Conservation (phyloP, 2,888 invertebrate species). For the Tenthredo scrophulariae region DNA sequence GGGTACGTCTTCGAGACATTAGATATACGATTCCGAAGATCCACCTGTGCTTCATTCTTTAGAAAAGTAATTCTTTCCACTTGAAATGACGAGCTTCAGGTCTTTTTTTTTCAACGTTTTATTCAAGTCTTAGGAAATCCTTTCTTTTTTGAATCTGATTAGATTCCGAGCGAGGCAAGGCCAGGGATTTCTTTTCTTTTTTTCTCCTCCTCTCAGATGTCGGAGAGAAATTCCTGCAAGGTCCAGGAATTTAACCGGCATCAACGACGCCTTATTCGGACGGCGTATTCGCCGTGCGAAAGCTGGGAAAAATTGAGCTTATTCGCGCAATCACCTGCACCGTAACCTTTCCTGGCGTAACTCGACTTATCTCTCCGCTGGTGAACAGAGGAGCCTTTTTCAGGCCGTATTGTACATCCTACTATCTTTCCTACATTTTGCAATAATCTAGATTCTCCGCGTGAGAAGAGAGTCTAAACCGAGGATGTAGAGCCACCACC, state of each 20-base stretch:
- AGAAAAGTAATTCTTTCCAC: neutral
- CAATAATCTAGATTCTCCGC: slow-evolving; percentile 36
- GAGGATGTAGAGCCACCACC: slow-evolving; percentile 7
- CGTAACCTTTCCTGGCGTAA: slow-evolving; percentile 35
- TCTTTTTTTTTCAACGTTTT: neutral
- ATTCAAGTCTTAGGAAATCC: neutral
- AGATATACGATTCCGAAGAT: neutral
- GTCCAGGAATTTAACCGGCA: slow-evolving; percentile 38
- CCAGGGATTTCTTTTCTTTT: neutral
- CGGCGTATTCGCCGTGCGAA: neutral
- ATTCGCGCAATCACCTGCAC: slow-evolving; percentile 51
- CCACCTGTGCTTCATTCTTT: too few relatives aligned
- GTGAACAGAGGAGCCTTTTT: slow-evolving; percentile 14
- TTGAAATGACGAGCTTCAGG: neutral
- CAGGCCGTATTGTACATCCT: slow-evolving; percentile 29
- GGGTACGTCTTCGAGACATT: neutral
- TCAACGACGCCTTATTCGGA: slow-evolving; percentile 25
- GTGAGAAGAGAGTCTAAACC: slow-evolving; percentile 29
- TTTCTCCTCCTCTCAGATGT: slow-evolving; percentile 17
- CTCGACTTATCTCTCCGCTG: slow-evolving; percentile 45
- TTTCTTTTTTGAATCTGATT: slow-evolving; percentile 33
- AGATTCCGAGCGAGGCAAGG: slow-evolving; percentile 28
- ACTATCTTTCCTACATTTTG: slow-evolving; percentile 40
- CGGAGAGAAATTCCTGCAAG: slow-evolving; percentile 32
- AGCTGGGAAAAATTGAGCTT: slow-evolving; percentile 43